These are phyloP conservation scores for Chrysemys picta DNA, from an alignment of 2,113 vertebrate genomes.

Conservation along the genomic window DNA sequence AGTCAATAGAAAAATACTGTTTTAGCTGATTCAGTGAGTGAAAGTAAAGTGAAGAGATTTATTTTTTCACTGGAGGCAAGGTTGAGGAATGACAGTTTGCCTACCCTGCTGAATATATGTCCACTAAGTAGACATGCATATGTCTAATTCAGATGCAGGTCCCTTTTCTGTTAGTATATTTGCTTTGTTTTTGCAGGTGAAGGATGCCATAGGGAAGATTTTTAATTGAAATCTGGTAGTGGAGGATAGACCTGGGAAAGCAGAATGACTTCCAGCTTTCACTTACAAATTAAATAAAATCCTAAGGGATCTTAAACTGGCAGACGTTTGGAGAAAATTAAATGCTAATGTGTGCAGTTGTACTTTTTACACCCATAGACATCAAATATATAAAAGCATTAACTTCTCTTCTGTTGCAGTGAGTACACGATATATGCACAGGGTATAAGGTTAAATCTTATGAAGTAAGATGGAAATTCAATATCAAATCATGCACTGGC, in stretches of 20 bases:
- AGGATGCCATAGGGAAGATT: conserved; percentile 27
- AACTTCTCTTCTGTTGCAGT: conserved; percentile 54
- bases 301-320: conserved; percentile 70
- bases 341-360: conserved; percentile 76
- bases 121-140: background rate
- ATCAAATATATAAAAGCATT: conserved; percentile 71
- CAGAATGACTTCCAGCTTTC: conserved; percentile 68
- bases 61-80: conserved; percentile 39
- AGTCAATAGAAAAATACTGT: background rate
- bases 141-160: conserved; percentile 42
- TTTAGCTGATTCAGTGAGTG: conserved; percentile 23
- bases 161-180: conserved; percentile 31
- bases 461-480: conserved; percentile 50
- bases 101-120: background rate
- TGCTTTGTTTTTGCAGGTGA: conserved; percentile 56
- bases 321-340: conserved; percentile 76
- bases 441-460: conserved; percentile 66
- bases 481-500: conserved; percentile 31
- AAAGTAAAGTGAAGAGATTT: conserved; percentile 31
- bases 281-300: conserved; percentile 75
- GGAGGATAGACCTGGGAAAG: conserved; percentile 63
- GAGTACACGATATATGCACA: conserved; percentile 62
- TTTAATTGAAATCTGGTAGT: conserved; percentile 69
- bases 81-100: conserved; percentile 1
- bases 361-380: conserved; percentile 66